Conservation (phyloP, 2,113 vertebrate species). For the Herpetotheres cachinnans region DNA sequence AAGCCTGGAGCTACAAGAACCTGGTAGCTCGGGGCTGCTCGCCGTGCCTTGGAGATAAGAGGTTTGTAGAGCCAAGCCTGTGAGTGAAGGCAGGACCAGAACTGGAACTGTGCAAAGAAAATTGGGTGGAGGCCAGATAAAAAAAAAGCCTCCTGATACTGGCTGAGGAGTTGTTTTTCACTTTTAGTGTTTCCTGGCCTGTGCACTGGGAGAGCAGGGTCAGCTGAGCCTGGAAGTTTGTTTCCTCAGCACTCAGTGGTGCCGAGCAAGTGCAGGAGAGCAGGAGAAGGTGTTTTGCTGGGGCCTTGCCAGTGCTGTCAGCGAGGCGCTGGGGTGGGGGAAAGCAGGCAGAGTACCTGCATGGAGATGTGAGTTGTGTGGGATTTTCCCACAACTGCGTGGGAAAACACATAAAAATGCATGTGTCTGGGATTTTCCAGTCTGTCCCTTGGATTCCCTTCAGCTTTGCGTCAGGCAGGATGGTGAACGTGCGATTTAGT, state of each 20-base stretch:
- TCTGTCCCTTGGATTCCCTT: accelerated
- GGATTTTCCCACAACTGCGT: background rate
- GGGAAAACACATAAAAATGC: too few relatives aligned
- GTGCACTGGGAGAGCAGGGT: background rate
- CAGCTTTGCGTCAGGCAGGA: background rate
- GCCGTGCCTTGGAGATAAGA: background rate
- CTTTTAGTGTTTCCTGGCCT: conserved; percentile 45
- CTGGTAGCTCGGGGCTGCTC: background rate
- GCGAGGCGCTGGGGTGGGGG: background rate
- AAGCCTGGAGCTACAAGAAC: background rate
- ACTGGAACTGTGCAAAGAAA: background rate
- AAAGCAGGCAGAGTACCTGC: accelerated
- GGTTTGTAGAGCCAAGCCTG: background rate
- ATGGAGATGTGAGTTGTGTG: accelerated
- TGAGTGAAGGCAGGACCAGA: background rate
- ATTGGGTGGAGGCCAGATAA: background rate
- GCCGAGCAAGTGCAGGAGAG: background rate
- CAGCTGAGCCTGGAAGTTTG: background rate
- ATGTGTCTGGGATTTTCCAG: background rate
- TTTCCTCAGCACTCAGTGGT: background rate
- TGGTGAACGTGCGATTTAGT: accelerated
- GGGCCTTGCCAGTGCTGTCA: background rate
- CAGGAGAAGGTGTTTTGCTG: background rate
- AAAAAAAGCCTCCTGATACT: background rate
- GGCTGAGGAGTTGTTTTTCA: conserved; percentile 47